A percentile compares a stretch with the other conserved stretches of the same genome.
Conservation (phyloP, 2,888 invertebrate species). For the Glyphotaelius pellucidus region DNA sequence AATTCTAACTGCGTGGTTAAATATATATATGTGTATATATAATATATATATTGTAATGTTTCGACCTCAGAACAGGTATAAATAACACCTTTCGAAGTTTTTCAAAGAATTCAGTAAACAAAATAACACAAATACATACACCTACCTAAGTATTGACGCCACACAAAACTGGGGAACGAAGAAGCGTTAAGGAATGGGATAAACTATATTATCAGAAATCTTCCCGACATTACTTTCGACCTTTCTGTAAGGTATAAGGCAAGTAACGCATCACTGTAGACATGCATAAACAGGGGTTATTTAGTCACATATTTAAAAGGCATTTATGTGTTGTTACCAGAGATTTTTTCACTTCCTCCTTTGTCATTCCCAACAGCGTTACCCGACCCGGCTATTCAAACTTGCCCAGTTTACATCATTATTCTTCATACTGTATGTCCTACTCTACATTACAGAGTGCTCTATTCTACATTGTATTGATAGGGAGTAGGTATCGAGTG, state of each 20-base stretch:
- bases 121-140: too few species aligned
- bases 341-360: constrained; percentile 60
- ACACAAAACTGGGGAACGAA: too few species aligned
- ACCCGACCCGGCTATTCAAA: constrained; percentile 28
- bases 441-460: neutral
- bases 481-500: neutral
- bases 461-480: constrained; percentile 24
- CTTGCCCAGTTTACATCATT: neutral
- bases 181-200: neutral
- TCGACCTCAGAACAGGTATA: too few species aligned
- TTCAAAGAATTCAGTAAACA: too few species aligned
- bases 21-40: too few species aligned
- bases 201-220: neutral
- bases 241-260: neutral
- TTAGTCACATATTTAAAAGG: constrained; percentile 63
- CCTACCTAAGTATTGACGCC: too few species aligned
- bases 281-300: constrained; percentile 63
- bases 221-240: neutral
- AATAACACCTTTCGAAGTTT: too few species aligned
- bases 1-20: too few species aligned
- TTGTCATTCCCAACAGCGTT: constrained; percentile 43
- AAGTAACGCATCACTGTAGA: constrained; percentile 35
- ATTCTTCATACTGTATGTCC: neutral
- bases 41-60: too few species aligned
- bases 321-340: constrained; percentile 61